Conservation (phyloP, 2,113 vertebrate genomes). For the Pomatostomus ruficeps region DNA sequence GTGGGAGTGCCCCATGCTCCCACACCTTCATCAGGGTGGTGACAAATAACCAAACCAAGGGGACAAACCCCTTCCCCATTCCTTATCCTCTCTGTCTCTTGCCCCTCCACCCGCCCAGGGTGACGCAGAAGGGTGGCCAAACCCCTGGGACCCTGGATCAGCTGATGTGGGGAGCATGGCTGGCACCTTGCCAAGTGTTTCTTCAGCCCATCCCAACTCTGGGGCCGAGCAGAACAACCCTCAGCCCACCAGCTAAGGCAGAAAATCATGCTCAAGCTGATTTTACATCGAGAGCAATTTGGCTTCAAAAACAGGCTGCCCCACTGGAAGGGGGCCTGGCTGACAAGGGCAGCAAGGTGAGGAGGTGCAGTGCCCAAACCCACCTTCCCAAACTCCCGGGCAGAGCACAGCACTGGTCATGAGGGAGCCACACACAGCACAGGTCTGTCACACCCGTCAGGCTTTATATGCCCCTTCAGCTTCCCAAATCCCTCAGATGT, state of each 20-base stretch:
- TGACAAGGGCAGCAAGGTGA: not conserved
- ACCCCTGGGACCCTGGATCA: not conserved
- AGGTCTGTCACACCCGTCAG: not conserved
- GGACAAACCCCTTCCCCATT: not conserved
- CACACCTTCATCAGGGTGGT: not conserved
- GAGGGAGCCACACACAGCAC: not conserved
- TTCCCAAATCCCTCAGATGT: not conserved
- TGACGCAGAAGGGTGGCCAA: not conserved
- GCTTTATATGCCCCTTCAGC: not conserved
- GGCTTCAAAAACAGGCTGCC: not conserved
- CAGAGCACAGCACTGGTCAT: not conserved
- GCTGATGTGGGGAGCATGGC: not conserved
- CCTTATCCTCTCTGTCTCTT: not conserved
- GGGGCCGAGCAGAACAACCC: fast-evolving
- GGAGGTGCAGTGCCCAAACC: not conserved
- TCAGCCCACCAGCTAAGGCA: not conserved
- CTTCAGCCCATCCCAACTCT: fast-evolving
- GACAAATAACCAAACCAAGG: not conserved
- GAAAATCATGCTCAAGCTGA: not conserved
- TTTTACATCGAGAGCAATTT: fast-evolving
- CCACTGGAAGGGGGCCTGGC: not conserved
- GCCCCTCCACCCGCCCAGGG: not conserved
- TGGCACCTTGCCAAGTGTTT: not conserved
- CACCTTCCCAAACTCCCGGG: fast-evolving
- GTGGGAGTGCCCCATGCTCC: fast-evolving